A percentile compares a stretch with the other conserved stretches of the same genome.
Evolutionary conservation across 2,113 vertebrate genomes (phyloP).

Genomic region (Pseudorasbora parva): DNA sequence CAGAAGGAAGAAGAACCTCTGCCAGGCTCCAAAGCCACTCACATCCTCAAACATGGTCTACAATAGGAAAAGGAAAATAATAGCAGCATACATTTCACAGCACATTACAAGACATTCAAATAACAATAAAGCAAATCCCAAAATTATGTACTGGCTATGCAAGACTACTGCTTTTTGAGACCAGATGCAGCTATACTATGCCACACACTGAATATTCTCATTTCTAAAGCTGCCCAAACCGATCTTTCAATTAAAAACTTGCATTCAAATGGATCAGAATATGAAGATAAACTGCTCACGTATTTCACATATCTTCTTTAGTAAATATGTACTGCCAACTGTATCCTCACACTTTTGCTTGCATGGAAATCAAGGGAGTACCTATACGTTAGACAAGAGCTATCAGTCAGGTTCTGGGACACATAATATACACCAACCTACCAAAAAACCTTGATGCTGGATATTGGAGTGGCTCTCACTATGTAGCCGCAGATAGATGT

Average conservation of each 20-base stretch:
- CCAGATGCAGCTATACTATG: background rate
- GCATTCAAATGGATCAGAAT: conserved; percentile 6
- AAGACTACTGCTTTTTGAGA: no score
- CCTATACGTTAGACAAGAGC: no score
- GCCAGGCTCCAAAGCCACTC: conserved; percentile 78
- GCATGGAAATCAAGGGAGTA: no score
- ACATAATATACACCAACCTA: conserved; percentile 56
- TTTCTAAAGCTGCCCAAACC: background rate
- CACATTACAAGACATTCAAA: background rate
- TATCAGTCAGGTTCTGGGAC: background rate
- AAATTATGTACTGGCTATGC: background rate
- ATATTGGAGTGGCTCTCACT: conserved; percentile 73
- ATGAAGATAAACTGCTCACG: background rate
- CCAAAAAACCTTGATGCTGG: conserved; percentile 79
- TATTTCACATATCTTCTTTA: background rate
- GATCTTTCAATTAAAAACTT: background rate
- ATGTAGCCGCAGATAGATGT: conserved; percentile 75
- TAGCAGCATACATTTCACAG: background rate
- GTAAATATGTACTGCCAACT: background rate
- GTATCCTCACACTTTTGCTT: background rate
- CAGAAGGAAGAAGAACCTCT: conserved; percentile 76
- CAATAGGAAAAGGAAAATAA: background rate
- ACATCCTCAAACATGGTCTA: conserved; percentile 82
- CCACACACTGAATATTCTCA: background rate
- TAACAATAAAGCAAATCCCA: background rate